Base-by-base conservation (phyloP, 2,113 vertebrate species). In the Pedionomus torquatus region DNA sequence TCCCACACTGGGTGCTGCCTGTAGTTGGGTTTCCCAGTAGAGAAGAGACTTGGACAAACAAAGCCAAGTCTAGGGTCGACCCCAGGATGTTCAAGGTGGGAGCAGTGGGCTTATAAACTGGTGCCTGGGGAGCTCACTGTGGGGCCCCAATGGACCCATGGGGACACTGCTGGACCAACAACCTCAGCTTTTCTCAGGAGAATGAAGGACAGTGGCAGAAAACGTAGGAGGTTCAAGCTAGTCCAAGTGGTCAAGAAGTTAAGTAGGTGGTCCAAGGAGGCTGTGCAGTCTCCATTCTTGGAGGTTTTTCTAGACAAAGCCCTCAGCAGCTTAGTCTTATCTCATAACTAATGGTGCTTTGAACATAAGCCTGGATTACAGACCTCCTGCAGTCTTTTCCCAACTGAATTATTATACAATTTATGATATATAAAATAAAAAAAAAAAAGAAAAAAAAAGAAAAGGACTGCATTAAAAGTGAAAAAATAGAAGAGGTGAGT, bases 91-190 rank as follows among this genome's bases (percentile, higher is more conserved):
- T 33, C 11, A 54, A 11, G 8, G 3, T 54, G 33, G 72, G 46
- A 89, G 43, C 28, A 63, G 37, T 21, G 37, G 28, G 33, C n/a
- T 13, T n/a, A 2, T 31, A 17, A 58, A 37, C 18, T 83, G 24
- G 24, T 37, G 8, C 7, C 25, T 55, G 31, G 10, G 21, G 10
- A 80, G 17, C 31, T 87, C 64, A 18, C 16, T 84, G 39, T 0
- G 2, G 16, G 2, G 5, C 11, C 39, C 33, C 52, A 35, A 0
- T 3, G 83, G 28, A 14, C 21, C 31, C n/a, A 26, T 2, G 8
- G 12, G 14, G 54, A 64, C 7, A 8, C 26, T 81, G 31, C 41
- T 37, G 39, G 52, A 25, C 10, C 15, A 13, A 61, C 49, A 30
- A 60, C 3, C 19, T 16, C 17, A 12, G 17, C 2, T 43, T 65